Base-by-base conservation (phyloP, 2,797 vertebrate genomes). In the Arnoldichthys spilopterus region DNA sequence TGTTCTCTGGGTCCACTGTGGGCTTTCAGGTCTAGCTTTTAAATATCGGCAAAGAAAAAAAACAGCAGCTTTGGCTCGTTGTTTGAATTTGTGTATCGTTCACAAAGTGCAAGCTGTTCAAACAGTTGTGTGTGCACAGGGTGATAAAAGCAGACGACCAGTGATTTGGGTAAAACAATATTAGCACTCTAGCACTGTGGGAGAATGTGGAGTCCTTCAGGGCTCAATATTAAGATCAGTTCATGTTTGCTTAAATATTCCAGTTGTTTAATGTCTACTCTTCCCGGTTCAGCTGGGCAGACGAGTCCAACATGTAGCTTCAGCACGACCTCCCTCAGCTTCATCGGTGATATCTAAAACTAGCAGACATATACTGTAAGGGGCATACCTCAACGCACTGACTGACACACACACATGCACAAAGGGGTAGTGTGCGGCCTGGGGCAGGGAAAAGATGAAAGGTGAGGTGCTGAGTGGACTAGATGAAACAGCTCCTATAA, bases 401-500 rank as follows among this genome's bases (percentile, higher is more conserved):
- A 80, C 63, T 84, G 76, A 82, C 82, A 86, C 84, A 84, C 83
- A 88, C 78, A 84, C 81, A 85, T 61, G 86, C 82, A 92, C 85
- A 91, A 82, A 87, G 67, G 82, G 73, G 84, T 89, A 89, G 86
- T 91, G 88, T 91, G 76, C 92, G 86, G 90, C 86, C 90, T 84
- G 79, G 81, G 87, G 90, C 82, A 77, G 78, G 76, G 76, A 81
- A 24, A 71, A 91, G 91, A 93, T 93, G 88, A 94, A 93, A 94
- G 91, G 84, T 87, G 81, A 80, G 77, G 80, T 86, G 87, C 84
- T 90, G 89, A 89, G 85, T 86, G 85, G 82, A 83, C 76, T 69
- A 93, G 90, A 91, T 92, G 88, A 92, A 91, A 91, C 82, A 84
- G 88, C 86, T 85, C 86, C 54, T 72, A 40, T 68, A 68, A 84